phyloP scores from a whole-genome alignment of 1,140 invertebrate genomes.

The Elysia chlorotica region DNA sequence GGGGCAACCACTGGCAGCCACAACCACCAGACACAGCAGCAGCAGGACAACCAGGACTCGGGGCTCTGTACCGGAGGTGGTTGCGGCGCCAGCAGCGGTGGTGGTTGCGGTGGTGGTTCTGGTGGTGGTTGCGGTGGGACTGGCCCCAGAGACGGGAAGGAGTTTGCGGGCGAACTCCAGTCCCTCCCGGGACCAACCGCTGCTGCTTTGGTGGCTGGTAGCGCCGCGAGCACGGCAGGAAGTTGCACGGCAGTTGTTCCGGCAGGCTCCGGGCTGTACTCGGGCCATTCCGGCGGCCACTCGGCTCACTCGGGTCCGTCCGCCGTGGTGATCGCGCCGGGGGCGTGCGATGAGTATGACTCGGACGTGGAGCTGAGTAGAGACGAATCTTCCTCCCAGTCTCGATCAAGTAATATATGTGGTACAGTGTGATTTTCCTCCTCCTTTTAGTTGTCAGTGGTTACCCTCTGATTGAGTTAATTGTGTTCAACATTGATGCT shows the following conservation, averaged over 20 bases:
- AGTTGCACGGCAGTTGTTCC: too few species aligned
- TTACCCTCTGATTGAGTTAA: too few species aligned
- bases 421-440: conserved; percentile 27
- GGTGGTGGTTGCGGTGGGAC: neutral
- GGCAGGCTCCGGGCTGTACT: too few species aligned
- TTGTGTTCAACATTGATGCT: too few species aligned
- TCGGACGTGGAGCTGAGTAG: conserved; percentile 15
- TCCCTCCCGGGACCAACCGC: neutral
- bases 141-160: too few species aligned
- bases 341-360: neutral
- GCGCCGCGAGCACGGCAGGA: too few species aligned
- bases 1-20: too few species aligned
- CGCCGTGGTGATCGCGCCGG: too few species aligned
- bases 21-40: neutral
- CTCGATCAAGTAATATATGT: conserved; percentile 34
- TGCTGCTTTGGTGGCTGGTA: conserved; percentile 33
- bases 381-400: conserved; percentile 22
- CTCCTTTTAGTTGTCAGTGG: conserved; percentile 6
- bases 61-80: neutral
- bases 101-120: too few species aligned
- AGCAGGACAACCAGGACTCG: neutral
- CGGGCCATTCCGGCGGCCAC: too few species aligned
- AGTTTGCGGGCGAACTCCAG: neutral
- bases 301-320: too few species aligned
- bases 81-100: too few species aligned